These are phyloP conservation scores for Limosa lapponica DNA, from an alignment of 2,797 vertebrate species.

Conservation along the genomic window DNA sequence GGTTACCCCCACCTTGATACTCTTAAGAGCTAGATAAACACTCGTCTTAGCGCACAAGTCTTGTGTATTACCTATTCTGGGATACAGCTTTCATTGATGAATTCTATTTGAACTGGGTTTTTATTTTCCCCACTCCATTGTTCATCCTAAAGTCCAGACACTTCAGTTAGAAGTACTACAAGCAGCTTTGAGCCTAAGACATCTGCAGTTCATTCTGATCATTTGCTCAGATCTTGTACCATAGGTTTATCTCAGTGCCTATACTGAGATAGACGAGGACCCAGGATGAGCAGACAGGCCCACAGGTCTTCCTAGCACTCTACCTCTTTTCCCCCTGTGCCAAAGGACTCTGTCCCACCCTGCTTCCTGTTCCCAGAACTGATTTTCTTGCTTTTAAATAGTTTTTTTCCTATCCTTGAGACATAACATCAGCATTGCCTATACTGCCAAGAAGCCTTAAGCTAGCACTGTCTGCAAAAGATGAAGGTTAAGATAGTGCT, in stretches of 20 bases:
- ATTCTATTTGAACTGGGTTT: background rate
- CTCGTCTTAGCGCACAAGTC: background rate
- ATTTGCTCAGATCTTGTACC: background rate
- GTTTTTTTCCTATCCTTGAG: background rate
- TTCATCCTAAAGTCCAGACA: background rate
- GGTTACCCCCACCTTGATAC: rapidly evolving
- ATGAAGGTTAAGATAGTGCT: background rate
- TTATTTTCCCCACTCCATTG: background rate
- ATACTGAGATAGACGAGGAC: background rate
- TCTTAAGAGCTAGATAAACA: background rate
- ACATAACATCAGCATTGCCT: background rate
- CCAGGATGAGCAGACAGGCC: background rate
- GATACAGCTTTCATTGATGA: background rate
- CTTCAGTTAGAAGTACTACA: background rate
- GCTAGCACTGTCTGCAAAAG: background rate
- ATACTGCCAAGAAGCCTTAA: background rate
- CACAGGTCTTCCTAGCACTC: background rate
- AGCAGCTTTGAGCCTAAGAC: background rate
- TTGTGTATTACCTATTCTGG: background rate
- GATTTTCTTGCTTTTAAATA: background rate
- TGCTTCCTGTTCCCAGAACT: background rate
- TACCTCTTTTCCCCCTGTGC: background rate
- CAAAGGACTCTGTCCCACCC: rapidly evolving
- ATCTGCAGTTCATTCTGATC: background rate
- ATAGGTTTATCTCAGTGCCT: background rate